A percentile compares a stretch with the other conserved stretches of the same genome.
Conservation (phyloP, 1,140 invertebrate genomes). For the Drosophila funebris region DNA sequence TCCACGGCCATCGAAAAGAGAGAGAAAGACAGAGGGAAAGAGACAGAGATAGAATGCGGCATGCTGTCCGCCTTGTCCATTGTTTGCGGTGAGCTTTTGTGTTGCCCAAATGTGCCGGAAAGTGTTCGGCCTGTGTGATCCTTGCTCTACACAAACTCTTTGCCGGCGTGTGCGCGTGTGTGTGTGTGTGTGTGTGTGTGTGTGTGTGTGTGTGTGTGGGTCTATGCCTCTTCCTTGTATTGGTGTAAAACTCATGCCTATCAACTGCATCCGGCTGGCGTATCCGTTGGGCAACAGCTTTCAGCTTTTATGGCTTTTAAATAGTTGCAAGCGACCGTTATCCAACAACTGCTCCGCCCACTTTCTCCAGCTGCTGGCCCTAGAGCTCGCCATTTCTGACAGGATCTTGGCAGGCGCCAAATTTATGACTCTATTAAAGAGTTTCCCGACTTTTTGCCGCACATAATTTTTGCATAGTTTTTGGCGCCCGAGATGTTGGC, state of each 20-base stretch:
- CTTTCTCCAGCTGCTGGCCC: neutral
- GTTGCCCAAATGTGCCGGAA: slow-evolving; percentile 69
- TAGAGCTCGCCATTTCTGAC: slow-evolving; percentile 52
- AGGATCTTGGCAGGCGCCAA: slow-evolving; percentile 61
- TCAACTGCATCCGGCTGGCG: slow-evolving; percentile 77
- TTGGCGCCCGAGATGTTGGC: slow-evolving; percentile 55
- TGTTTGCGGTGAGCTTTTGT: slow-evolving; percentile 74
- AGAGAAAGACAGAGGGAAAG: neutral
- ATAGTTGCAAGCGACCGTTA: slow-evolving; percentile 58
- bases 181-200: neutral
- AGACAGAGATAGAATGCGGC: neutral
- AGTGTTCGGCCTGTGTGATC: slow-evolving; percentile 44
- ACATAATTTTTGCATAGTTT: slow-evolving; percentile 76
- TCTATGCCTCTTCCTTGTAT: neutral
- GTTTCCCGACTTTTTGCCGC: slow-evolving; percentile 51
- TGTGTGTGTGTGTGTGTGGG: neutral
- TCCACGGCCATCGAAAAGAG: neutral
- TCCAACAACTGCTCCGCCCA: neutral
- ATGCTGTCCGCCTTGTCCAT: slow-evolving; percentile 28
- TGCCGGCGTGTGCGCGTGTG: neutral
- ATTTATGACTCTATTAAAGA: slow-evolving; percentile 79
- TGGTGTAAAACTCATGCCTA: slow-evolving; percentile 61
- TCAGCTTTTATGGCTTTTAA: slow-evolving; percentile 81
- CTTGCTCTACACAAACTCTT: slow-evolving; percentile 6
- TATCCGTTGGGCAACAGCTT: slow-evolving; percentile 79